These are phyloP conservation scores for Drosophila nasuta DNA, from an alignment of 1,140 invertebrate genomes.

Conservation along the genomic window DNA sequence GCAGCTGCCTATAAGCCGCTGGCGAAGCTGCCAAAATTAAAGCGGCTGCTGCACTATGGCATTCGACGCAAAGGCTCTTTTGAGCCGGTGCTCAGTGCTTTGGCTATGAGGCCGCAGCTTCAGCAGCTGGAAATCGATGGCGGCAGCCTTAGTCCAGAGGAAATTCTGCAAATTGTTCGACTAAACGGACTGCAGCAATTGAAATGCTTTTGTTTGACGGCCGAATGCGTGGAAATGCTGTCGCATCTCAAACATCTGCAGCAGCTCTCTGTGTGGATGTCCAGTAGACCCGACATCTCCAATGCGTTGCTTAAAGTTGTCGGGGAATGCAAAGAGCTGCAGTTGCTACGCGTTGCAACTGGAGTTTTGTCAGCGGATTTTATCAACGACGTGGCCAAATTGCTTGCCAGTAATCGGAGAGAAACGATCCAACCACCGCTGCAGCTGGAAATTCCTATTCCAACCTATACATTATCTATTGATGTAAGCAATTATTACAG, in stretches of 20 bases:
- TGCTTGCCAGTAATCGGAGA: not conserved
- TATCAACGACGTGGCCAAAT: constrained; percentile 36
- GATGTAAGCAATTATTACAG: not conserved
- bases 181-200: constrained; percentile 44
- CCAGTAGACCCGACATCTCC: constrained; percentile 46
- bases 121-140: constrained; percentile 56
- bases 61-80: constrained; percentile 54
- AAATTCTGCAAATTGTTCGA: constrained; percentile 42
- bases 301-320: constrained; percentile 46
- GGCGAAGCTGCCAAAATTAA: constrained; percentile 47
- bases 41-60: constrained; percentile 47
- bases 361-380: constrained; percentile 36
- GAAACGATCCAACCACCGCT: constrained; percentile 8
- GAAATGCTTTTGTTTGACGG: constrained; percentile 58
- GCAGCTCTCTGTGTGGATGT: constrained; percentile 61
- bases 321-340: constrained; percentile 44
- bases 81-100: constrained; percentile 39
- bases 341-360: constrained; percentile 38
- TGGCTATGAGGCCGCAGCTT: constrained; percentile 44
- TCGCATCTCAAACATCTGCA: constrained; percentile 33
- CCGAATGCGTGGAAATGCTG: constrained; percentile 49
- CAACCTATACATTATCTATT: not conserved
- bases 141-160: constrained; percentile 48
- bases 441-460: constrained; percentile 42
- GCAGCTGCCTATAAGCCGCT: constrained; percentile 36